Conservation (phyloP, 1,140 invertebrate genomes). For the Hormaphis cornu region DNA sequence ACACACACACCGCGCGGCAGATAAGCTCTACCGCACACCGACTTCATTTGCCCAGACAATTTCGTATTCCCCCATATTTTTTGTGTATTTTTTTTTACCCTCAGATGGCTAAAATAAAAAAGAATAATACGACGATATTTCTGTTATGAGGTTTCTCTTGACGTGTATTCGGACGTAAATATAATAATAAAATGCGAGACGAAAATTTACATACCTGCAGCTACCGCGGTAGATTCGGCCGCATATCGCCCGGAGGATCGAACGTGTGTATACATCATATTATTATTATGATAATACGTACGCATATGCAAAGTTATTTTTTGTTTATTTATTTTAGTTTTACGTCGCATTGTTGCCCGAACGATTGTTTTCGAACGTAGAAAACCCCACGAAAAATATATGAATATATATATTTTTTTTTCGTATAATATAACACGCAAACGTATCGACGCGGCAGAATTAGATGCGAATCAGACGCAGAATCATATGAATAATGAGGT, state of each 20-base stretch:
- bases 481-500: too few species aligned
- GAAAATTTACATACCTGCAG: conserved; percentile 30
- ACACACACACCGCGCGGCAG: neutral
- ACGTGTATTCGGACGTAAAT: conserved; percentile 22
- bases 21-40: conserved; percentile 29
- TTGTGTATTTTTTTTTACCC: conserved; percentile 12
- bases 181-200: conserved; percentile 15
- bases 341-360: neutral
- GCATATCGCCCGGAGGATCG: conserved; percentile 5
- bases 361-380: conserved; percentile 22
- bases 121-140: conserved; percentile 24
- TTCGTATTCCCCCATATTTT: conserved; percentile 29
- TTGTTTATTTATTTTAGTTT: neutral
- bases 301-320: neutral
- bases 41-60: conserved; percentile 26
- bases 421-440: too few species aligned
- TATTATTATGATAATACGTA: neutral
- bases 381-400: too few species aligned
- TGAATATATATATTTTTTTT: too few species aligned
- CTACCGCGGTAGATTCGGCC: neutral
- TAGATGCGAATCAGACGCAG: too few species aligned
- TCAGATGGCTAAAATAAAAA: neutral
- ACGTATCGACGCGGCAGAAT: too few species aligned
- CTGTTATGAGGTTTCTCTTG: conserved; percentile 18
- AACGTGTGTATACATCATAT: neutral